Evolutionary conservation across 2,113 vertebrate species (phyloP).

Genomic region (Gallinago media): DNA sequence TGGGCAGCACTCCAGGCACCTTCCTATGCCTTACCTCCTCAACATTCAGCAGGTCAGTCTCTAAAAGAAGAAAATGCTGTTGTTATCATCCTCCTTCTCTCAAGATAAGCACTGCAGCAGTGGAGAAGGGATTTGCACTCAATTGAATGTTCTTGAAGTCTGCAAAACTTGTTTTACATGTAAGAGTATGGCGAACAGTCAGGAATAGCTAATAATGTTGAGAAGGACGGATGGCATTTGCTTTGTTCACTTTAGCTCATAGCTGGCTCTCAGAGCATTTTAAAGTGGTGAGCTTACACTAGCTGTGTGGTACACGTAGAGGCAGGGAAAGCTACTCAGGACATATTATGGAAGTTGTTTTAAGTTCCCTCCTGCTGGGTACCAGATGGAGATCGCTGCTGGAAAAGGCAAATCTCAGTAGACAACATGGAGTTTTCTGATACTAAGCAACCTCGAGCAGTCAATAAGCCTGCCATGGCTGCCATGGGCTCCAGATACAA

Average conservation of each 20-base stretch:
- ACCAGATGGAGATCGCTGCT: neutral
- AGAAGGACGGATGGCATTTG: neutral
- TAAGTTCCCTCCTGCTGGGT: rapidly evolving
- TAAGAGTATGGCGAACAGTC: neutral
- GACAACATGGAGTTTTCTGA: neutral
- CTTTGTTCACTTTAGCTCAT: neutral
- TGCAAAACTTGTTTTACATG: constrained; percentile 16
- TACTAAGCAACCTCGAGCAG: neutral
- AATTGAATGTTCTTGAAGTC: neutral
- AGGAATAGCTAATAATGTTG: neutral
- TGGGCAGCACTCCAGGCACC: neutral
- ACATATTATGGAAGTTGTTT: neutral
- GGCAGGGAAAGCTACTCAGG: neutral
- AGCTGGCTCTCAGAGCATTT: neutral
- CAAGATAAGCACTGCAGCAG: constrained; percentile 1
- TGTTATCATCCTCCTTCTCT: constrained; percentile 1
- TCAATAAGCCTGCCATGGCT: neutral
- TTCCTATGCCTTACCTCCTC: neutral
- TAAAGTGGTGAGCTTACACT: neutral
- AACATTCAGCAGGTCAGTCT: neutral
- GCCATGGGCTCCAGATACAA: neutral
- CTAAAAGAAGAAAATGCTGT: constrained; percentile 1
- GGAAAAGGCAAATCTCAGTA: neutral
- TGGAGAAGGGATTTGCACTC: constrained; percentile 41
- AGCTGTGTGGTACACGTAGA: neutral